Evolutionary conservation across 2,113 vertebrate species (phyloP), one percentile per base, ranked within the genome.

Genomic region (Sinocyclocheilus maitianheensis): DNA sequence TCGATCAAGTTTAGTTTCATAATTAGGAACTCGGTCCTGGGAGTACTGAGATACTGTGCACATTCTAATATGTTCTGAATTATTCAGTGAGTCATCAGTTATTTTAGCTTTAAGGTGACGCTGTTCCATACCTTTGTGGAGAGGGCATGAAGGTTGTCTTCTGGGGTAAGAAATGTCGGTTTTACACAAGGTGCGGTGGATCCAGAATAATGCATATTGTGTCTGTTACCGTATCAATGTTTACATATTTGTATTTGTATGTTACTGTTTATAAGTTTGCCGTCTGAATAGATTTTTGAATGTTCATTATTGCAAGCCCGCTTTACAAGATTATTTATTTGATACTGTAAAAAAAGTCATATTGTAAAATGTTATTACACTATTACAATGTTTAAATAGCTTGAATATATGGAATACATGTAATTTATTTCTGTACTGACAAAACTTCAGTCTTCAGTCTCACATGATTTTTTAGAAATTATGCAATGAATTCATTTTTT

Each of bases 1-100:
- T 85, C 40, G n/a, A 46, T 85, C 74, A 83, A 78, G 65, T 78
- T 74, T 55, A n/a, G 62, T 77, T 81, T 89, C 72, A 81, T 81
- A 86, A 89, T 86, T 82, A 84, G 74, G 69, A 37, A 34, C 71
- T 84, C 40, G 7, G 82, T 84, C 85, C 65, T 51, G 71, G 77
- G 76, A 84, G 77, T 67, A 71, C 40, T 69, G 53, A 40, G 37
- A 46, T 26, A 34, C 37, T 63, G 85, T 58, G 85, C 77, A 40
- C 63, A 74, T 46, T 86, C 51, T 76, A 89, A 84, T 76, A 81
- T 20, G 16, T 86, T 74, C 46, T 86, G 46, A 77, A 86, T 86
- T 86, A 84, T 81, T 84, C 85, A 88, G 46, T n/a, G 55, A 79
- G 40, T 78, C 84, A 75, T 86, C 84, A 55, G 65, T 71, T 78